Percentiles rank a stretch among this genome's conserved stretches.
phyloP scores from a whole-genome alignment of 1,140 invertebrate species.

The Diploscapter pachys region DNA sequence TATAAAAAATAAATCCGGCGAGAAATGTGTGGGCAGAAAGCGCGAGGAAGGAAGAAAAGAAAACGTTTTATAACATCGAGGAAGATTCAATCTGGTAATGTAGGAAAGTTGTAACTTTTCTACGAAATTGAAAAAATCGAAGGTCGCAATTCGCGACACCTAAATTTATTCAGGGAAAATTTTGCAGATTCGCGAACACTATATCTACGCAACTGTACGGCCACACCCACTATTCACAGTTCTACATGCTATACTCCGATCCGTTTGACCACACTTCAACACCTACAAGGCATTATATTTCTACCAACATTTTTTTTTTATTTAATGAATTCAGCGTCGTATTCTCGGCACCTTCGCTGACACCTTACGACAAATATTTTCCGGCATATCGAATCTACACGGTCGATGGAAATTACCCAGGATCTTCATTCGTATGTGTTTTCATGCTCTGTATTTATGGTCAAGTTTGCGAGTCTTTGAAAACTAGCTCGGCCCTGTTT shows the following conservation, averaged over 20 bases:
- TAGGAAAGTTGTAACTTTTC: not conserved
- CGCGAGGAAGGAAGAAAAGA: no score
- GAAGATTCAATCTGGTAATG: not conserved
- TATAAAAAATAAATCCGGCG: no score
- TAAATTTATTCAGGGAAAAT: no score
- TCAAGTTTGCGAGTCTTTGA: no score
- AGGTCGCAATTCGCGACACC: not conserved
- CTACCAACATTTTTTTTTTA: no score
- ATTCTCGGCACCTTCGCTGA: conserved; percentile 43
- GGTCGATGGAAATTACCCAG: conserved; percentile 72
- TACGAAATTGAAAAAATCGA: conserved; percentile 1
- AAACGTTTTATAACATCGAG: not conserved
- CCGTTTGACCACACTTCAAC: conserved; percentile 30
- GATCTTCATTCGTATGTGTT: conserved; percentile 38
- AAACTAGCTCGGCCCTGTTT: no score
- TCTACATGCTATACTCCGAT: conserved; percentile 68
- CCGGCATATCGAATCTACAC: conserved; percentile 92
- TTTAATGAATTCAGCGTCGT: conserved; percentile 26
- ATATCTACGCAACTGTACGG: conserved; percentile 65
- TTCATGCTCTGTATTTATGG: not conserved
- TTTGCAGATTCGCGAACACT: conserved; percentile 61
- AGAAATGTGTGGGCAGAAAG: no score
- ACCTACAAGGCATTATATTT: not conserved
- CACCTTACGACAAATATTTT: conserved; percentile 72
- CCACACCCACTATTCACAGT: conserved; percentile 69